Percentiles rank a stretch among this genome's conserved stretches.
These are phyloP conservation scores for Dasysyrphus albostriatus DNA, from an alignment of 2,888 invertebrate species.

Conservation along the genomic window DNA sequence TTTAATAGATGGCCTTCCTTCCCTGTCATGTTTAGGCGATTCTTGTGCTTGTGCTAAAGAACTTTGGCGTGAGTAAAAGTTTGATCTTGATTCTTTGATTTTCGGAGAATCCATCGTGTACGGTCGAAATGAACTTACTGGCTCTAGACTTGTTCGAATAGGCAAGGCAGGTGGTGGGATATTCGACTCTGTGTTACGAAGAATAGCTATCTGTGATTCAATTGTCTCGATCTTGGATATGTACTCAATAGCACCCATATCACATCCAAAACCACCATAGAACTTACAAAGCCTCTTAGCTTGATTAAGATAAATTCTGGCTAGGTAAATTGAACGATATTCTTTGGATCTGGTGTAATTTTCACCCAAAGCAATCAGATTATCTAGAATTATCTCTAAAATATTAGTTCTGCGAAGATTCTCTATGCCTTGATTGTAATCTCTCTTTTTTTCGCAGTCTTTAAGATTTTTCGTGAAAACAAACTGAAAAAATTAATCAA, in stretches of 20 bases:
- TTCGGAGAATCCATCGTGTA: conserved; percentile 44
- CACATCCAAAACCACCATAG: conserved; percentile 86
- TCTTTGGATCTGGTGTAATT: conserved; percentile 85
- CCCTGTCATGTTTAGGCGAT: conserved; percentile 26
- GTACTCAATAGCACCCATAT: conserved; percentile 85
- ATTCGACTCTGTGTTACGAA: conserved; percentile 73
- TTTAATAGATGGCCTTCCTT: conserved; percentile 56
- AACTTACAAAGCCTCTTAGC: conserved; percentile 88
- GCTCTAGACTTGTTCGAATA: conserved; percentile 78
- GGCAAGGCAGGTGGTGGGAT: conserved; percentile 78
- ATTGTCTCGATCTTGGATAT: conserved; percentile 85
- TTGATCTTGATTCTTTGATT: conserved; percentile 27
- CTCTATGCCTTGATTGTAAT: conserved; percentile 84
- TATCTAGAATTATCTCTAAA: conserved; percentile 89
- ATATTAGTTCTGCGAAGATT: conserved; percentile 86
- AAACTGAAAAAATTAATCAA: conserved; percentile 76
- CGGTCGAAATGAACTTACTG: conserved; percentile 65
- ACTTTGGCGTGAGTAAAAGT: conserved; percentile 45
- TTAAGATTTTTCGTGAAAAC: conserved; percentile 77
- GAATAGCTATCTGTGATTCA: conserved; percentile 84
- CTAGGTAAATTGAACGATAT: conserved; percentile 87
- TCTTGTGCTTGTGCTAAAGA: conserved; percentile 45
- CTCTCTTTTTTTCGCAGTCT: conserved; percentile 60
- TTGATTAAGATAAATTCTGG: conserved; percentile 89
- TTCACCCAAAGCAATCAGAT: conserved; percentile 89